These are phyloP conservation scores for Morone saxatilis DNA, from an alignment of 2,113 vertebrate species.

Conservation along the genomic window DNA sequence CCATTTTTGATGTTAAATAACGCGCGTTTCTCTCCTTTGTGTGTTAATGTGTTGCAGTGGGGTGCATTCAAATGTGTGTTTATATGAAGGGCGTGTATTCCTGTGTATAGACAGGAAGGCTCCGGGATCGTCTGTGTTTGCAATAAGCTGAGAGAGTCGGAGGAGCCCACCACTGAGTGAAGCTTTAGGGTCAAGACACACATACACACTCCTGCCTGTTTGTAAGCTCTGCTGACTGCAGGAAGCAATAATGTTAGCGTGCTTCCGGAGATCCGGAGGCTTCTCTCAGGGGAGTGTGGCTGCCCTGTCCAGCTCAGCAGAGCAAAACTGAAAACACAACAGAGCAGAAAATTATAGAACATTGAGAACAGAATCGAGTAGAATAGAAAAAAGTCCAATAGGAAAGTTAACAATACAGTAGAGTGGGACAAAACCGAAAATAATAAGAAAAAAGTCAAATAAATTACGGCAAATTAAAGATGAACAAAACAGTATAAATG, in stretches of 20 bases:
- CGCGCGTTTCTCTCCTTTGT: neutral
- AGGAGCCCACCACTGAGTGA: constrained; percentile 68
- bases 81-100: constrained; percentile 27
- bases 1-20: neutral
- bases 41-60: constrained; percentile 5
- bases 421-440: neutral
- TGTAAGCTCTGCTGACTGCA: constrained; percentile 70
- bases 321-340: constrained; percentile 61
- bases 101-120: constrained; percentile 62
- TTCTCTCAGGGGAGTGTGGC: constrained; percentile 69
- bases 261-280: constrained; percentile 73
- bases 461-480: neutral
- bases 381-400: constrained; percentile 3
- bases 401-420: neutral
- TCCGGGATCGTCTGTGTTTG: constrained; percentile 71
- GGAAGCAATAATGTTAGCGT: constrained; percentile 79
- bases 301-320: constrained; percentile 74
- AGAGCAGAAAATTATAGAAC: constrained; percentile 58
- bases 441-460: neutral
- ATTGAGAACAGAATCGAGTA: neutral
- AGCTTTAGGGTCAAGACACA: constrained; percentile 65
- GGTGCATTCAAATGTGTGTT: constrained; percentile 24
- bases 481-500: neutral
- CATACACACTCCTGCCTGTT: constrained; percentile 56
- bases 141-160: constrained; percentile 63